A percentile compares a stretch with the other conserved stretches of the same genome.
phyloP scores from a whole-genome alignment of 1,140 invertebrate genomes.

The Procambarus virginalis region DNA sequence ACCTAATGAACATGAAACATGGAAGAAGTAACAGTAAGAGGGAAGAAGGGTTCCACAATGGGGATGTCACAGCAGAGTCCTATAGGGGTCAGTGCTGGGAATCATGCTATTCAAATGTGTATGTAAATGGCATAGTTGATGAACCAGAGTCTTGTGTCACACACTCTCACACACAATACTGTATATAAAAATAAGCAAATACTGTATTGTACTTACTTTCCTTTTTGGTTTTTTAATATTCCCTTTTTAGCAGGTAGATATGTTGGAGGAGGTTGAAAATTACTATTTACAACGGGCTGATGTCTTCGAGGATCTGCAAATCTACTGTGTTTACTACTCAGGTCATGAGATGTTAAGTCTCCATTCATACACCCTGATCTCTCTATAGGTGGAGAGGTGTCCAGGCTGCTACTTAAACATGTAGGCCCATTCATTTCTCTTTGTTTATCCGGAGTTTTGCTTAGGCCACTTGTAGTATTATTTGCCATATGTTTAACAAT shows the following conservation, averaged over 20 bases:
- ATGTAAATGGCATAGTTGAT: too few relatives aligned
- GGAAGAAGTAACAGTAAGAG: too few relatives aligned
- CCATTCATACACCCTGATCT: slow-evolving; percentile 52
- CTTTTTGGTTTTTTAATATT: slow-evolving; percentile 57
- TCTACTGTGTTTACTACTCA: slow-evolving; percentile 25
- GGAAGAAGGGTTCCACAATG: too few relatives aligned
- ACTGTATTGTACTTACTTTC: slow-evolving; percentile 39
- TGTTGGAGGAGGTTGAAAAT: slow-evolving; percentile 12
- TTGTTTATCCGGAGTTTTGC: slow-evolving; percentile 18
- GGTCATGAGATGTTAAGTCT: slow-evolving; percentile 41
- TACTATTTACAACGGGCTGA: slow-evolving; percentile 26
- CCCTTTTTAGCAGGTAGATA: slow-evolving; percentile 54
- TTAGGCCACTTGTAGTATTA: slow-evolving; percentile 18
- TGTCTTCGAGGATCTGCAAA: slow-evolving; percentile 32
- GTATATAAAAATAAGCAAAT: background rate
- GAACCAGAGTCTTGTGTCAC: too few relatives aligned
- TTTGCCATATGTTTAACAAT: slow-evolving; percentile 74
- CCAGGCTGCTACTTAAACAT: slow-evolving; percentile 71
- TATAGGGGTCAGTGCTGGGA: too few relatives aligned
- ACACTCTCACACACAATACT: background rate
- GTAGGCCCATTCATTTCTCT: slow-evolving; percentile 47
- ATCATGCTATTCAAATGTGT: too few relatives aligned
- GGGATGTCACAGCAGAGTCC: too few relatives aligned
- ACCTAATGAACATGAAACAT: too few relatives aligned
- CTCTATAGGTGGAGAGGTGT: slow-evolving; percentile 26